Percentiles rank a stretch among this genome's conserved stretches.
Conservation (phyloP, 2,113 vertebrate genomes). For the Mustela nigripes region DNA sequence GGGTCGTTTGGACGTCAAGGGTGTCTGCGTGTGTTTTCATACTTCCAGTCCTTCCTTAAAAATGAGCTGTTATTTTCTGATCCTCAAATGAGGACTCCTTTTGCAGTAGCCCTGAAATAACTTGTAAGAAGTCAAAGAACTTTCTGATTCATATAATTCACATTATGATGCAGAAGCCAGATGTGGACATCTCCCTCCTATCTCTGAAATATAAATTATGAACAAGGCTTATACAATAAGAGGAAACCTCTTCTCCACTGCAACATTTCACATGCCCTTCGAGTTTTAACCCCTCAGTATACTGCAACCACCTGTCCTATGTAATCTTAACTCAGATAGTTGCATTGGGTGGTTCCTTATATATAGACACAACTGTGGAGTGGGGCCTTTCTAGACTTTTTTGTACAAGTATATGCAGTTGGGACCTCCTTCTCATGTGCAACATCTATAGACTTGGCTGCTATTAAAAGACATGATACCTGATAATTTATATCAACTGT, state of each 20-base stretch:
- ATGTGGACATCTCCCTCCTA: not conserved
- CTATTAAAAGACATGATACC: not conserved
- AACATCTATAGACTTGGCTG: not conserved
- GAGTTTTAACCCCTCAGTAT: not conserved
- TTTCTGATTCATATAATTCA: not conserved
- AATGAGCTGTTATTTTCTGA: not conserved
- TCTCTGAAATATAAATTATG: not conserved
- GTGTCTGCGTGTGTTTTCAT: not conserved
- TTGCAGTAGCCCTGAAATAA: not conserved
- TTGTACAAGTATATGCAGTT: not conserved
- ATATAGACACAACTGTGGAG: not conserved
- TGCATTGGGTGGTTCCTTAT: not conserved
- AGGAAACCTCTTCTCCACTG: not conserved
- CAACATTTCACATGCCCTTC: not conserved
- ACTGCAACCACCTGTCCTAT: not conserved
- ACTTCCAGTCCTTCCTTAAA: not conserved
- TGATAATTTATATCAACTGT: not conserved
- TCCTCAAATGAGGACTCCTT: not conserved
- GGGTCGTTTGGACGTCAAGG: not conserved
- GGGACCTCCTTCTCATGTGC: not conserved
- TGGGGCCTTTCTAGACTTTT: not conserved
- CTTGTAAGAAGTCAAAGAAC: not conserved
- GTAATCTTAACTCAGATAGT: not conserved
- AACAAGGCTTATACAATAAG: not conserved
- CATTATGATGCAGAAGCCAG: not conserved